Evolutionary conservation across 2,888 invertebrate genomes (phyloP), one percentile per base, ranked within the genome.

Genomic region (Tuta absoluta): DNA sequence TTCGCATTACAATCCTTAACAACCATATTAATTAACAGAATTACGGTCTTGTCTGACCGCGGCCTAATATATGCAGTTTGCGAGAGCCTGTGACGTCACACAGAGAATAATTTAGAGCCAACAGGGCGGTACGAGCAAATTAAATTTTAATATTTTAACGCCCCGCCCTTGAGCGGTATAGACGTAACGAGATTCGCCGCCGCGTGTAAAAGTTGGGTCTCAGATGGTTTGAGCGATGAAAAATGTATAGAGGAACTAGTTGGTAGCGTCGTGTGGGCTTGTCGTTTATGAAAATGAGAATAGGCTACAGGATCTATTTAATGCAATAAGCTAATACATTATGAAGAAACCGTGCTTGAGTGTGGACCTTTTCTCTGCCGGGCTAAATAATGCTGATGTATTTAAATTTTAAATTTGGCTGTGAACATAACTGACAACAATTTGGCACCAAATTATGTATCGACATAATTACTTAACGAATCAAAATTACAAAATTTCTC

Each of bases 131-230:
- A 58, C 63, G 57, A 61, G 65, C 23, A 66, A 66, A 66, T 66
- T 66, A 66, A 66, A 66, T 63, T 66, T 66, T 66, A 66, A 66
- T 66, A 66, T 66, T 66, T 66, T 64, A 66, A 62, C 66, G 41
- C 62, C 12, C 5, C 24, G 53, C 63, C 65, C 65, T 63, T 63
- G 51, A 24, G 65, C 49, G 28, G 45, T 33, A 37, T 48, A 41
- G 57, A 33, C 37, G 60, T 65, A 65, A 63, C 59, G 65, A 65
- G 57, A 65, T 65, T 62, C 19, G 62, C 62, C 51, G 63, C 60
- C 49, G 62, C 62, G 23, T 65, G 37, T 62, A 65, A 65, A 65
- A 65, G 62, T 65, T 65, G 62, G 57, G 56, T 49, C 65, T 61
- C 57, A 57, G 65, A 49, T 62, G 65, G 19, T 65, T 65, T 56